phyloP scores from a whole-genome alignment of 2,888 invertebrate species.

The Leptopilina myrica region DNA sequence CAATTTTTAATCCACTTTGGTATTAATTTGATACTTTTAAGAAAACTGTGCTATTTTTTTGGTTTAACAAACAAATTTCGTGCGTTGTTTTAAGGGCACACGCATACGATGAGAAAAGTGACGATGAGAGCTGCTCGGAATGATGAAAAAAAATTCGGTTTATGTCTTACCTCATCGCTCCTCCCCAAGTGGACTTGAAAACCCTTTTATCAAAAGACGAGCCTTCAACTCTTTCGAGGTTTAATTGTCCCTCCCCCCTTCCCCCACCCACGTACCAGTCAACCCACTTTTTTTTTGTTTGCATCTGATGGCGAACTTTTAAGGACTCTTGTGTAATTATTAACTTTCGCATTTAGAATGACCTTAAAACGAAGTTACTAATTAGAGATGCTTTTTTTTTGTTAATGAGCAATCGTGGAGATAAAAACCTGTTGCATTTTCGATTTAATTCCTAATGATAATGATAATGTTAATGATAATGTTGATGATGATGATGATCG shows the following conservation, averaged over 20 bases:
- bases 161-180: slow-evolving; percentile 23
- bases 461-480: too few relatives aligned
- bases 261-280: not conserved
- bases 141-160: slow-evolving; percentile 34
- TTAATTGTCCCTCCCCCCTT: slow-evolving; percentile 4
- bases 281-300: slow-evolving; percentile 11
- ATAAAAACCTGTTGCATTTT: too few relatives aligned
- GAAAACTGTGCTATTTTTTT: too few relatives aligned
- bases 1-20: too few relatives aligned
- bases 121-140: slow-evolving; percentile 13
- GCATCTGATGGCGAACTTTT: not conserved
- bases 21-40: too few relatives aligned
- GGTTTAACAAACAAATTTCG: not conserved
- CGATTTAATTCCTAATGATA: too few relatives aligned
- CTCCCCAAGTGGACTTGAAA: not conserved
- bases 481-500: too few relatives aligned
- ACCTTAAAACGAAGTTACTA: not conserved
- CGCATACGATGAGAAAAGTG: not conserved
- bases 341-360: slow-evolving; percentile 18
- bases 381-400: not conserved
- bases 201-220: not conserved
- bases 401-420: not conserved
- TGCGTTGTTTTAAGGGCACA: not conserved
- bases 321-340: not conserved
- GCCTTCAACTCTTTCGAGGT: slow-evolving; percentile 6